Evolutionary conservation across 1,140 invertebrate genomes (phyloP).

Genomic region (Drosophila ficusphila): DNA sequence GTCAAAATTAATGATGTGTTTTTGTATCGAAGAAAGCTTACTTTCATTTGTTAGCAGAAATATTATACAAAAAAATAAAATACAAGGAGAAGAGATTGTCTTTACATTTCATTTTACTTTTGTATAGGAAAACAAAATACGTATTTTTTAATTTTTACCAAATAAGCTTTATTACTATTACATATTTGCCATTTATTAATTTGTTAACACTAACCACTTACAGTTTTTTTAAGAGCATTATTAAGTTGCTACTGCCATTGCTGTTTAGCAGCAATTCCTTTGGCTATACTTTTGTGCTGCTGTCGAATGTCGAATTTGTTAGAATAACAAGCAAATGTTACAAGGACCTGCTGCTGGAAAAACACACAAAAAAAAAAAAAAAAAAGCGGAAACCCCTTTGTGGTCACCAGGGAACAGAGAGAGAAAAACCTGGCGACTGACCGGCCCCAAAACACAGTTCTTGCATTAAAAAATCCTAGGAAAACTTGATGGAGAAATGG

Average conservation of each 20-base stretch:
- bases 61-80: no score
- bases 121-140: no score
- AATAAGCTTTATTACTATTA: no score
- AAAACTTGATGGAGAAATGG: neutral
- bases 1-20: no score
- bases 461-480: neutral
- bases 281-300: conserved; percentile 1
- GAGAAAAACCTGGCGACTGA: neutral
- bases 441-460: neutral
- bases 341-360: neutral
- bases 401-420: neutral
- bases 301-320: neutral
- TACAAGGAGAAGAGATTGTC: no score
- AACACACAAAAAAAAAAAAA: neutral
- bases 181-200: no score
- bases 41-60: no score
- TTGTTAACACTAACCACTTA: no score
- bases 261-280: neutral
- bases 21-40: no score
- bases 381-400: neutral
- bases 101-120: no score
- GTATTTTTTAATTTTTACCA: no score
- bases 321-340: conserved; percentile 5
- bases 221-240: neutral
- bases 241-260: neutral